Conservation (phyloP, 2,797 vertebrate species). For the Phalanger gymnotis region DNA sequence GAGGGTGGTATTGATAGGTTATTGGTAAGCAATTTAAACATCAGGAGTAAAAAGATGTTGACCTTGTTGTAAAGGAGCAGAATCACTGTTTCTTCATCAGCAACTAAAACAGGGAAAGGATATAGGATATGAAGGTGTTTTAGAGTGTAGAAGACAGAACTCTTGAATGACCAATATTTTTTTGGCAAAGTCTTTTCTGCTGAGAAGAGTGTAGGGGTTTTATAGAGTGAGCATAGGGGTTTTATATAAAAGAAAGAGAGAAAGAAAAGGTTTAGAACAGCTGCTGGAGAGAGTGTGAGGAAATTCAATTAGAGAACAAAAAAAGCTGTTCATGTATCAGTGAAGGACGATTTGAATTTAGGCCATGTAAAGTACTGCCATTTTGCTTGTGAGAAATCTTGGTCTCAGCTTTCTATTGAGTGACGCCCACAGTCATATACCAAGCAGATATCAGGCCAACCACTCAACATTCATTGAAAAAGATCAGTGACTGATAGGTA, state of each 20-base stretch:
- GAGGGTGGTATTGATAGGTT: neutral
- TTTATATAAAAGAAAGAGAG: neutral
- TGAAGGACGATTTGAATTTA: neutral
- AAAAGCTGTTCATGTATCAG: neutral
- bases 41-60: neutral
- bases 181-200: neutral
- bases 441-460: neutral
- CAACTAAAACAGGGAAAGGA: neutral
- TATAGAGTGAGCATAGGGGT: neutral
- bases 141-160: neutral
- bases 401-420: neutral
- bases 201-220: neutral
- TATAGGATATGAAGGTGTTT: neutral
- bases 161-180: neutral
- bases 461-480: neutral
- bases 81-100: neutral
- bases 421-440: neutral
- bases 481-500: neutral
- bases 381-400: neutral
- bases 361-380: neutral
- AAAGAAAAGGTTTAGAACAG: neutral
- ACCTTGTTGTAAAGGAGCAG: neutral
- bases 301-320: neutral
- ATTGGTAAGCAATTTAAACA: neutral
- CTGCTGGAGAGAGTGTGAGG: neutral